Base-by-base conservation (phyloP, 1,140 invertebrate species). In the Ceratosolen solmsi region DNA sequence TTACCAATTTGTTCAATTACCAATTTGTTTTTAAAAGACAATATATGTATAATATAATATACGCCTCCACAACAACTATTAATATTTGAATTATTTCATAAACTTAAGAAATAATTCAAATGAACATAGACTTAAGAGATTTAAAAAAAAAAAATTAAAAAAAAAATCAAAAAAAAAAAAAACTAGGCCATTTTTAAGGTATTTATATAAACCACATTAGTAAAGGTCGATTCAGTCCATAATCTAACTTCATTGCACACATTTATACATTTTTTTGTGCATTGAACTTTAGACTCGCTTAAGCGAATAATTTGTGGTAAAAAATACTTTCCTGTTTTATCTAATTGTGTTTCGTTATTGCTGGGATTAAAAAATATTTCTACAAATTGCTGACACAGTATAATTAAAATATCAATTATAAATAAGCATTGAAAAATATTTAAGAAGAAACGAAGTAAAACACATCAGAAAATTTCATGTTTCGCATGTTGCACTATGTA, bases 261-360 rank as follows among this genome's bases (percentile, higher is more conserved):
- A 63, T 25, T 56, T 71, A 41, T 38, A 2, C 15, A 22, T 71
- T 56, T 7, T 49, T 36, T 79, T 79, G 65, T 79, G 65, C 68
- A 46, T 46, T 33, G 33, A 76, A 60, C 36, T 46, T 27, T 63
- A 73, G 71, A 51, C 38, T 70, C 36, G 8, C n/a, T 25, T 49
- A 46, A 9, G 56, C 25, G 5, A 76, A 63, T 76, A 63, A 22
- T 25, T 63, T 22, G 27, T 36, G 38, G 38, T 72, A 80, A 80
- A 80, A 79, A 80, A 80, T 80, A 80, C 49, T 73, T 60, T 56
- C 27, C 49, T 33, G 8, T 36, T 60, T 60, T 49, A 72, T 72
- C 76, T 13, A 79, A 79, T 30, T 22, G 51, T 70, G 13, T 54
- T 38, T 76, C 33, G 27, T 54, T 38, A 25, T 33, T 5, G 36